Base-by-base conservation (phyloP, 2,797 vertebrate genomes). In the Cyprinodon diabolis region DNA sequence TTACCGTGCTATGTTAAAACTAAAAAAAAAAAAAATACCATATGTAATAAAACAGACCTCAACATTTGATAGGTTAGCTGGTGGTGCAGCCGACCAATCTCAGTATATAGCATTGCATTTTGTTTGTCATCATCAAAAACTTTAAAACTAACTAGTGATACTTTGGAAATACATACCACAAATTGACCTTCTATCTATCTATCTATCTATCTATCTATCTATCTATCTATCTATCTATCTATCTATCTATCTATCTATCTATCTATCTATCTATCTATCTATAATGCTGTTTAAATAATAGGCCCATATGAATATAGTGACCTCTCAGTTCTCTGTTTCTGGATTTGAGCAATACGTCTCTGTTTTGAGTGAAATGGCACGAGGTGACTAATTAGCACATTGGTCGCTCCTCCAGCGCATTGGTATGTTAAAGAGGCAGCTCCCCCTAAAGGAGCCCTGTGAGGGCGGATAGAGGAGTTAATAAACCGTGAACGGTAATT, bases 401-500 rank as follows among this genome's bases (percentile, higher is more conserved):
- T 95, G 96, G 95, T 94, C 93, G 94, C 90, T 94, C 95, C 94
- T 94, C 95, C 93, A 85, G 90, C 89, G 95, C 95, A 96, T 96
- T 97, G 95, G 96, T 94, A 96, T 97, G 96, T 94, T 96, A 96
- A 98, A 96, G 95, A 96, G 95, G 94, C 90, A 94, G 94, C 94
- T 91, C 95, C 94, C 95, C 90, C 83, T 96, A 95, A 94, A 91
- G 90, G 91, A 94, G 93, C 94, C 90, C 86, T 78, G 93, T 90
- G 91, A 93, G 95, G 95, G 96, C 95, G 96, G 95, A 97, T 95
- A 98, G 96, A 97, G 94, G 94, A 96, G 96, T 96, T 98, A 99
- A 99, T 98, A 97, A 97, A 97, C 96, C 97, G 96, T 98, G 97
- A 98, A 97, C 96, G 94, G 97, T 98, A 99, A 99, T 97, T 98